A percentile compares a stretch with the other conserved stretches of the same genome.
These are phyloP conservation scores for Ophioderma brevispina DNA, from an alignment of 35 echinoderm and acorn worm species.

Conservation along the genomic window DNA sequence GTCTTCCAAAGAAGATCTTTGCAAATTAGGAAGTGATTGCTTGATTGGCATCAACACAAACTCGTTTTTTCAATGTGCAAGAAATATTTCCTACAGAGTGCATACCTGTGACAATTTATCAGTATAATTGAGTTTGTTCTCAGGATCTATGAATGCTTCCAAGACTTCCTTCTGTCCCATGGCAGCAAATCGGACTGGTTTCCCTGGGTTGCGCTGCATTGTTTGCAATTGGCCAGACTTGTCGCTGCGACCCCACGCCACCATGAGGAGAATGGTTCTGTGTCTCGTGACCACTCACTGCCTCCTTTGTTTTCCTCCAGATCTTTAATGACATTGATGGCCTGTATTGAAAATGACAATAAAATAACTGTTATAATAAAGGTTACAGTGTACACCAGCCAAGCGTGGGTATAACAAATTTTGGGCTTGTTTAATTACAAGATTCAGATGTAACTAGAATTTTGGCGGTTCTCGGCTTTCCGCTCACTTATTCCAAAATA, in stretches of 20 bases:
- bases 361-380: too few relatives aligned
- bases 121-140: not conserved
- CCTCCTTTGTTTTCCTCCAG: not conserved
- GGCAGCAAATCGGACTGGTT: not conserved
- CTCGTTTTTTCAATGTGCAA: too few relatives aligned
- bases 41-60: too few relatives aligned
- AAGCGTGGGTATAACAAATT: too few relatives aligned
- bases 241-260: not conserved
- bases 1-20: too few relatives aligned
- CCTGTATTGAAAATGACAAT: not conserved
- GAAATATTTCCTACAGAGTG: too few relatives aligned
- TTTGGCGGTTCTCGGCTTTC: too few relatives aligned
- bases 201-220: not conserved
- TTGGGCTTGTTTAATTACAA: too few relatives aligned
- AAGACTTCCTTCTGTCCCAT: not conserved
- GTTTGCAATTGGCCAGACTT: not conserved
- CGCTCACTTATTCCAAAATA: too few relatives aligned
- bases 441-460: too few relatives aligned
- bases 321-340: not conserved
- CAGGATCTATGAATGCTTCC: not conserved
- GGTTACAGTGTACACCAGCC: too few relatives aligned
- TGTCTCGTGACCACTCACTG: not conserved
- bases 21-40: too few relatives aligned
- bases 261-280: not conserved
- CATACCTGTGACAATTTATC: not conserved